Conservation (phyloP, 2,113 vertebrate genomes). For the Mirza zaza region DNA sequence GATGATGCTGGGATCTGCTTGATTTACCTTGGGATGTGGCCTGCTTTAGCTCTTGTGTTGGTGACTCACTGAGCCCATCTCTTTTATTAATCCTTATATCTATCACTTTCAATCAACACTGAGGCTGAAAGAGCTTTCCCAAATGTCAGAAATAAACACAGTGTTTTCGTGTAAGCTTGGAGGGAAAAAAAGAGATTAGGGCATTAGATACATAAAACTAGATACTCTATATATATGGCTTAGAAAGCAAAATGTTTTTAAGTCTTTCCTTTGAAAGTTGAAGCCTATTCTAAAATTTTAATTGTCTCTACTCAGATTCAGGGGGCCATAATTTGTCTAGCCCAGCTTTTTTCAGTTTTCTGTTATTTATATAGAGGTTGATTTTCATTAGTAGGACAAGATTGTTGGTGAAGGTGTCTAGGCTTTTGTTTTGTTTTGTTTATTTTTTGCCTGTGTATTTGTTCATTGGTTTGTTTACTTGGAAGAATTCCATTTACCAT, state of each 20-base stretch:
- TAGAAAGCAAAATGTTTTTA: constrained; percentile 13
- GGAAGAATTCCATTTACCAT: background rate
- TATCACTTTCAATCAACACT: constrained; percentile 38
- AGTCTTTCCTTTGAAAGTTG: constrained; percentile 15
- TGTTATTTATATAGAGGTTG: background rate
- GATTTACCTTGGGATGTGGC: constrained; percentile 12
- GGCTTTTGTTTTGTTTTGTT: background rate
- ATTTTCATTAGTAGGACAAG: background rate
- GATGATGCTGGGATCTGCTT: background rate
- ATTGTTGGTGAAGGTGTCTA: background rate
- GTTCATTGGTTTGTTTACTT: background rate
- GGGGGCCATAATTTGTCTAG: background rate
- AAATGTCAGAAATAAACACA: constrained; percentile 51
- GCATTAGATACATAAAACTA: constrained; percentile 9
- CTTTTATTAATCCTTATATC: constrained; percentile 48
- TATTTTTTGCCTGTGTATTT: background rate
- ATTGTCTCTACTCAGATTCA: background rate
- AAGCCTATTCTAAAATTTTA: background rate
- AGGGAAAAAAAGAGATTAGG: background rate
- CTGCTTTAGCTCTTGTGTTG: constrained; percentile 15
- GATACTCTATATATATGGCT: background rate
- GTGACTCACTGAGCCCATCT: constrained; percentile 41
- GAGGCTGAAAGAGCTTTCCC: background rate
- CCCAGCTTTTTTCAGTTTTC: background rate
- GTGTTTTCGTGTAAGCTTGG: constrained; percentile 37